These are phyloP conservation scores for Halcyon malimbica DNA, from an alignment of 2,113 vertebrate genomes.

Conservation along the genomic window DNA sequence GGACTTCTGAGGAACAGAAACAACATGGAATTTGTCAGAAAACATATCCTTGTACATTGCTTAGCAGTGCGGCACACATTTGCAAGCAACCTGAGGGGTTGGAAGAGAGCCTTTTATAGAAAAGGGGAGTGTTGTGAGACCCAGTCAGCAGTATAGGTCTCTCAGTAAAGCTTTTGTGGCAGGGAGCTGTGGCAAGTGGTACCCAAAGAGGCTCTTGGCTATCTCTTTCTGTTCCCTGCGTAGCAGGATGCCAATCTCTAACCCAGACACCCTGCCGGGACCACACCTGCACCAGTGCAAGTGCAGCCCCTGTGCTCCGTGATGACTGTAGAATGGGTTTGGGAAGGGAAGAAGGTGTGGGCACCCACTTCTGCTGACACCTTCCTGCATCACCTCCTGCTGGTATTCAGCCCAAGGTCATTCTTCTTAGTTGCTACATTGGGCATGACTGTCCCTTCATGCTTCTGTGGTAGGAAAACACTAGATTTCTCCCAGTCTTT, in stretches of 20 bases:
- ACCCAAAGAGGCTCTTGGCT: not conserved
- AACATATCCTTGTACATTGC: not conserved
- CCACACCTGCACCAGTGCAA: not conserved
- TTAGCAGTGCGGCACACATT: not conserved
- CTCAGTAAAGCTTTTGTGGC: not conserved
- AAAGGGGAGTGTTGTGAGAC: not conserved
- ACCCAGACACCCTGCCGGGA: rapidly evolving
- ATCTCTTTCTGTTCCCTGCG: not conserved
- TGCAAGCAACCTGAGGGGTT: not conserved
- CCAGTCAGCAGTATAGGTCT: not conserved
- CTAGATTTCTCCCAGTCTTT: not conserved
- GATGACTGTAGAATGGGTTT: not conserved
- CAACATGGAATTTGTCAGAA: not conserved
- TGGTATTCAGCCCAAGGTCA: rapidly evolving
- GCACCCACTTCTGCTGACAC: not conserved
- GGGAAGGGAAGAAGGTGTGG: not conserved
- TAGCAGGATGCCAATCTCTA: not conserved
- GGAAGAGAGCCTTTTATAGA: not conserved
- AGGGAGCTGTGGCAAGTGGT: not conserved
- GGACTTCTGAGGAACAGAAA: not conserved
- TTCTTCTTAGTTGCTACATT: not conserved
- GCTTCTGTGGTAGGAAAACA: not conserved
- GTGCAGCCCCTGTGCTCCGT: not conserved
- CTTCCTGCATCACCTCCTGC: not conserved
- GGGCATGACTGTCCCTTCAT: not conserved